Evolutionary conservation across 64 coral and sea anemone species (phyloP), one percentile per base, ranked within the genome.

Genomic region (Cladopsammia gracilis): DNA sequence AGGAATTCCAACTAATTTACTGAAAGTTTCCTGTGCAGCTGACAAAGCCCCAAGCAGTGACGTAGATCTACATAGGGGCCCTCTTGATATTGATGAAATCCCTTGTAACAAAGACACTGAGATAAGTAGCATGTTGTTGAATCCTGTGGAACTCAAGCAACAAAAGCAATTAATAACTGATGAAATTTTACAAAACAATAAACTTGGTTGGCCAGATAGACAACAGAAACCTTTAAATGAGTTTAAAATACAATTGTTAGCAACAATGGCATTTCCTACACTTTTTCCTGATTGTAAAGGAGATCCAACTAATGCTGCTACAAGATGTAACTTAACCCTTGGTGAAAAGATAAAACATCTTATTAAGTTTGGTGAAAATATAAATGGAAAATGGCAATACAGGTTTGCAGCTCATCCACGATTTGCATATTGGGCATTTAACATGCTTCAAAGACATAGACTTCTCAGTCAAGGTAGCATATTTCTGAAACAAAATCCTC

Each of bases 201-300:
- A 86, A 86, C 4, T 65, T n/a, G 52, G 7, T 12, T 86, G 65
- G 83, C 83, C 64, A n/a, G 6, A 48, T 53, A 70, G 53, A 57
- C 52, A 10, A 15, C 24, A 14, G 11, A 53, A 71, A 24, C 48
- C 65, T 53, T 53, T 86, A 25, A 86, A 86, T 71, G 83, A 86
- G 22, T 86, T 86, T 44, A 86, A 70, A 71, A 70, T 86, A 54
- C 67, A 66, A 54, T 46, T 87, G 26, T 51, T 73, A 22, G 85
- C 85, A 48, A 87, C 85, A 87, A 87, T 87, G 85, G 85, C 85
- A 56, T 87, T 87, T 87, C 85, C 68, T 25, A 71, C 66, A 4
- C 49, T 73, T 25, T 87, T 87, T 68, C 68, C 85, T 57, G 48
- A 87, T 87, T 67, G 85, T 52, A 72, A 34, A 1, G 85, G 66